Percentiles rank a stretch among this genome's conserved stretches.
Conservation (phyloP, 2,888 invertebrate species). For the Polymixis lichenea region DNA sequence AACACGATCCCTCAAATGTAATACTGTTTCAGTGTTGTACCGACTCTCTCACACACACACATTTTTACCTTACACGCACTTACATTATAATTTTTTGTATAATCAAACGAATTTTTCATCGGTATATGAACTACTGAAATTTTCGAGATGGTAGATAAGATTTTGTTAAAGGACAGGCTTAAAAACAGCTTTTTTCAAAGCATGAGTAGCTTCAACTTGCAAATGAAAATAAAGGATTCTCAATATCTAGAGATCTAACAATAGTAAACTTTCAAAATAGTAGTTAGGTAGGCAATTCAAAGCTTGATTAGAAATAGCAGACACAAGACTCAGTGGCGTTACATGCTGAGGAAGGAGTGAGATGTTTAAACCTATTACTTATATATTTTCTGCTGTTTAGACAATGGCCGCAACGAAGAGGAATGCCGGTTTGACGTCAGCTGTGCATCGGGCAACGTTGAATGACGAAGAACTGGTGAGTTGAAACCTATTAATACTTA, state of each 20-base stretch:
- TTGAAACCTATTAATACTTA: constrained; percentile 54
- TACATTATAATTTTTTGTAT: constrained; percentile 56
- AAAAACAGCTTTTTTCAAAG: constrained; percentile 77
- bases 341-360: constrained; percentile 64
- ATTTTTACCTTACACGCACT: constrained; percentile 73
- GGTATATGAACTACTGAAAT: constrained; percentile 44
- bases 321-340: constrained; percentile 66
- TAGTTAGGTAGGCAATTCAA: constrained; percentile 67
- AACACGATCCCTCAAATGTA: constrained; percentile 63
- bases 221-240: constrained; percentile 54
- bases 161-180: constrained; percentile 71
- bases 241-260: constrained; percentile 50
- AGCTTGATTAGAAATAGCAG: constrained; percentile 68
- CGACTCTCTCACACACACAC: constrained; percentile 67
- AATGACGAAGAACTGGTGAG: constrained; percentile 99
- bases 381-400: constrained; percentile 88
- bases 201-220: constrained; percentile 77
- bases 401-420: constrained; percentile 99
- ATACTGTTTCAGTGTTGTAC: constrained; percentile 68
- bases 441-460: constrained; percentile 98
- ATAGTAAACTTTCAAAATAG: constrained; percentile 58
- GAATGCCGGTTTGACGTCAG: constrained; percentile 99
- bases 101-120: constrained; percentile 47
- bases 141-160: constrained; percentile 50
- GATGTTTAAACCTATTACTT: constrained; percentile 38